These are phyloP conservation scores for Callorhinus ursinus DNA, from an alignment of 2,113 vertebrate species.

Conservation along the genomic window DNA sequence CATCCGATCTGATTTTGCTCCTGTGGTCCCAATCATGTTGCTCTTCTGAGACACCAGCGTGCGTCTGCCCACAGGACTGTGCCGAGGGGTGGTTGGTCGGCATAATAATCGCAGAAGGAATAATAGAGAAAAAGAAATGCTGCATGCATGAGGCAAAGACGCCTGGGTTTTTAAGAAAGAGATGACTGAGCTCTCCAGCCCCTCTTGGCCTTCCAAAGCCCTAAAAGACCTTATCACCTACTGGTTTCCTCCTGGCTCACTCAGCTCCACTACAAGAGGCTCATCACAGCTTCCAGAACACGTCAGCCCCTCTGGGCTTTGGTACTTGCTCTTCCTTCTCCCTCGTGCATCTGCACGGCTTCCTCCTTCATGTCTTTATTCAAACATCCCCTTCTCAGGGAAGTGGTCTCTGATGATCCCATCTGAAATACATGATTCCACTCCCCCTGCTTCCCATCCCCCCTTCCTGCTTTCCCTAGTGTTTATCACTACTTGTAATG, in stretches of 20 bases:
- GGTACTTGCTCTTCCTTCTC: neutral
- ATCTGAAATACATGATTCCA: neutral
- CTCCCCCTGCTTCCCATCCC: neutral
- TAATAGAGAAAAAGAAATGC: neutral
- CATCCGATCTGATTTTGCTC: neutral
- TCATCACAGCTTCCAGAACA: neutral
- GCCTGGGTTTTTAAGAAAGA: neutral
- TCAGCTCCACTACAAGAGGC: neutral
- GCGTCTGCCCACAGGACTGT: neutral
- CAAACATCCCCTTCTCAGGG: neutral
- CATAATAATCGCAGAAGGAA: neutral
- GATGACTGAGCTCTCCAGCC: neutral
- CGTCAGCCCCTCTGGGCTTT: neutral
- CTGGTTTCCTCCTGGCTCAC: neutral
- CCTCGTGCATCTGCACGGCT: neutral
- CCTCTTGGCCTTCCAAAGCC: neutral
- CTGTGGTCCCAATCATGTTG: fast-evolving
- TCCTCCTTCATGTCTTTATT: neutral
- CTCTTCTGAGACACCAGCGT: neutral
- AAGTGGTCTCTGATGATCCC: neutral
- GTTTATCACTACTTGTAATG: neutral
- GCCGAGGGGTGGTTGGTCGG: neutral
- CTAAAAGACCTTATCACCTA: neutral
- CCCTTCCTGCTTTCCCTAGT: neutral
- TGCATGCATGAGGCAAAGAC: neutral